Evolutionary conservation across 2,797 vertebrate species (phyloP), one percentile per base, ranked within the genome.

Genomic region (Danio albolineatus): DNA sequence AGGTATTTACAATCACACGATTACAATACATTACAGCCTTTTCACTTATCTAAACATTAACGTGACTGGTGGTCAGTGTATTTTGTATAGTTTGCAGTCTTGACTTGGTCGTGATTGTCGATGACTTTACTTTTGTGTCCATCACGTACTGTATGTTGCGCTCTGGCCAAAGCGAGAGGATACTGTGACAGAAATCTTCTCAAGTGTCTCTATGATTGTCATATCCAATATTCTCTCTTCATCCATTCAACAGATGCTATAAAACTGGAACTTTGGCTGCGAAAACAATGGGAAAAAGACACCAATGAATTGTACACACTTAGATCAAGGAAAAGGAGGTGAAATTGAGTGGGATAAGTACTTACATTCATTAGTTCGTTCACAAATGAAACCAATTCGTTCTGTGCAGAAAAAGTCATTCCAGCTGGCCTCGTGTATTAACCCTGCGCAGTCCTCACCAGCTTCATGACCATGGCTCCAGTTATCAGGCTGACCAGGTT

Each of bases 331-430:
- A 57, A 51, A 44, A 59, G 2, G 13, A 44, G 14, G 14, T n/a
- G n/a, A 48, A 41, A n/a, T 57, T n/a, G 41, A 4, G 17, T 2
- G 9, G 6, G 69, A 46, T 36, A 38, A 67, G 9, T 9, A 90
- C 93, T 90, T 39, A 96, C 95, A 87, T 74, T 95, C 94, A 85
- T 93, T 93, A 54, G 92, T 87, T 74, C 93, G 93, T 94, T 99
- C 97, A 81, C 98, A 99, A 92, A 99, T 96, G 89, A 96, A 96
- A 85, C 93, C 94, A 73, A 96, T 97, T 84, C 92, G 83, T 46
- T 98, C 97, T 86, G 95, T 94, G 93, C 98, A 99, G 89, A 95
- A 96, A 92, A 97, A 98, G 84, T 99, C 97, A 41, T 99, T 99
- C 98, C 98, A 99, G 82, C 94, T 91, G 78, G 94, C 97, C 70